A percentile compares a stretch with the other conserved stretches of the same genome.
These are phyloP conservation scores for Cerastis rubricosa DNA, from an alignment of 2,888 invertebrate genomes.

Conservation along the genomic window DNA sequence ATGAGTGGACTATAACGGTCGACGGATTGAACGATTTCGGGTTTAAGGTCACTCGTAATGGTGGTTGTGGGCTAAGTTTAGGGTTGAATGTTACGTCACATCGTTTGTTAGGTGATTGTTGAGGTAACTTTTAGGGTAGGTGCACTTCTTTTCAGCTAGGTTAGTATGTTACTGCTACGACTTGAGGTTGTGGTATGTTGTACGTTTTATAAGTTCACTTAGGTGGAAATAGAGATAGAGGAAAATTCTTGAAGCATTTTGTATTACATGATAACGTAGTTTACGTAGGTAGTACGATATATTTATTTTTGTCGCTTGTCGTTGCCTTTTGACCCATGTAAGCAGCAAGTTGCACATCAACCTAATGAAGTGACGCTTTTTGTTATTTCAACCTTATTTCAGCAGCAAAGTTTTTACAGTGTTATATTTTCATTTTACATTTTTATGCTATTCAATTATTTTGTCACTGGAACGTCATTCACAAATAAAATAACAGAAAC, in stretches of 20 bases:
- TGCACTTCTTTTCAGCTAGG: slow-evolving; percentile 1
- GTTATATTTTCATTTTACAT: background rate
- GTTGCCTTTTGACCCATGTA: background rate
- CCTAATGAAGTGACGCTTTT: background rate
- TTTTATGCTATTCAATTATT: background rate
- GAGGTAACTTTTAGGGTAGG: slow-evolving; percentile 19
- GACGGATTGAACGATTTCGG: slow-evolving; percentile 77
- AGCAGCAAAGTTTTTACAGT: too few relatives aligned
- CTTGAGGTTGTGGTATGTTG: background rate
- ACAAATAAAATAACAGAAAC: background rate
- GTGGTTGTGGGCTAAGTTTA: slow-evolving; percentile 59
- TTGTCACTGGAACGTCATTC: background rate
- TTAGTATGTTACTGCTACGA: background rate
- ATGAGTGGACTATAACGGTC: slow-evolving; percentile 85
- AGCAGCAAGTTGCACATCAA: background rate
- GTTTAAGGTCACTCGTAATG: slow-evolving; percentile 73
- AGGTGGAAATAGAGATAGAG: background rate
- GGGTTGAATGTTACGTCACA: slow-evolving; percentile 56
- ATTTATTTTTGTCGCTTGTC: background rate
- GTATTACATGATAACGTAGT: too few relatives aligned
- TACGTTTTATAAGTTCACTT: background rate
- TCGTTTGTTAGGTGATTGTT: slow-evolving; percentile 32
- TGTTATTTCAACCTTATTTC: background rate
- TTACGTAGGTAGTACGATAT: too few relatives aligned
- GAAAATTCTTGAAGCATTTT: background rate